These are phyloP conservation scores for Chiloscyllium plagiosum DNA, from an alignment of 2,113 vertebrate genomes.

Conservation along the genomic window DNA sequence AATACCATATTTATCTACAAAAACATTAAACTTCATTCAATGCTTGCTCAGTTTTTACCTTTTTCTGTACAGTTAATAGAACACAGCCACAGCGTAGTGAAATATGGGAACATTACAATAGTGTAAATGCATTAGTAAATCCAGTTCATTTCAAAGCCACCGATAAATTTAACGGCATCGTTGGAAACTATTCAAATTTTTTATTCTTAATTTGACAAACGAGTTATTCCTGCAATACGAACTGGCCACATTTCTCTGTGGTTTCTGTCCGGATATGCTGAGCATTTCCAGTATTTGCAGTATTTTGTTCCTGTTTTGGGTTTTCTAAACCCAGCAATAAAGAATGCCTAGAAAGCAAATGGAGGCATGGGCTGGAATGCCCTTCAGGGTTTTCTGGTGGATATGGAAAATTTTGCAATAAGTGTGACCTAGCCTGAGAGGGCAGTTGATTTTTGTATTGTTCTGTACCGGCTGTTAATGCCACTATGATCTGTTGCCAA, in stretches of 20 bases:
- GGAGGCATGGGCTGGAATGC: too few relatives aligned
- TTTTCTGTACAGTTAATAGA: background rate
- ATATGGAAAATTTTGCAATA: too few relatives aligned
- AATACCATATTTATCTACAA: background rate
- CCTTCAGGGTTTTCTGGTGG: too few relatives aligned
- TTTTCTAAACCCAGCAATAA: too few relatives aligned
- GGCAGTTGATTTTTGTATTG: background rate
- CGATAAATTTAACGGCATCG: background rate
- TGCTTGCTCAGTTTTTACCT: background rate
- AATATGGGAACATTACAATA: background rate
- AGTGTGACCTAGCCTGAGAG: too few relatives aligned
- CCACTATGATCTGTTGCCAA: background rate
- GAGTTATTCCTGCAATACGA: too few relatives aligned
- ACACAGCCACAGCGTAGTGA: background rate
- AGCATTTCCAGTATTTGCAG: too few relatives aligned
- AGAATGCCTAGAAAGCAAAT: too few relatives aligned
- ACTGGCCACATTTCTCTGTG: too few relatives aligned
- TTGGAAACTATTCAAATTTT: background rate
- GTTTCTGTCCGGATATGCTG: too few relatives aligned
- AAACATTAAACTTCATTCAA: background rate
- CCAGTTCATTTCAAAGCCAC: background rate
- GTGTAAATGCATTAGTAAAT: background rate
- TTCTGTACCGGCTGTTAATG: background rate
- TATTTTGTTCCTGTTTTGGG: too few relatives aligned
- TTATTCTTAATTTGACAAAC: background rate